Evolutionary conservation across 2,113 vertebrate species (phyloP).

Genomic region (Rhombomys opimus): DNA sequence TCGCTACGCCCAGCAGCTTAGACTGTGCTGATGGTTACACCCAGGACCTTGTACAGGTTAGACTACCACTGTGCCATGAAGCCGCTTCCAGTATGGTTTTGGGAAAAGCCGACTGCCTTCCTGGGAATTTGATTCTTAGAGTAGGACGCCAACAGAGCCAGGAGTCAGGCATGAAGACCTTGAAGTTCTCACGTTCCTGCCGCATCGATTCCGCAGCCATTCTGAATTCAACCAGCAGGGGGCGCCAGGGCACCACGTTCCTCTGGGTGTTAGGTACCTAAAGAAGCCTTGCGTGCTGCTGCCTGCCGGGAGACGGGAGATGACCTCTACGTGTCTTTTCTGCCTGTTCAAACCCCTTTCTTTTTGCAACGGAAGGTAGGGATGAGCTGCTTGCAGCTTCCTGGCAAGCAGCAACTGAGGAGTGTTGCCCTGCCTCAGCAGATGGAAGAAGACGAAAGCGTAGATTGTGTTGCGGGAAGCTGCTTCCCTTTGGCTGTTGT

Average conservation of each 20-base stretch:
- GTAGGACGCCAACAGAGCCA: too few relatives aligned
- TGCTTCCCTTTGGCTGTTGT: not conserved
- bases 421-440: not conserved
- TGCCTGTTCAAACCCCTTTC: not conserved
- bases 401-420: not conserved
- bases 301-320: not conserved
- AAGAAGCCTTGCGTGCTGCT: accelerated
- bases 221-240: slow-evolving; percentile 42
- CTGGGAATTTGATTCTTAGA: not conserved
- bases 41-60: not conserved
- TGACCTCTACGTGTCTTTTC: slow-evolving; percentile 45
- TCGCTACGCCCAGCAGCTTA: not conserved
- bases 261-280: not conserved
- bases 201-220: not conserved
- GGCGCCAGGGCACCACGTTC: not conserved
- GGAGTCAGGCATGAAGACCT: not conserved
- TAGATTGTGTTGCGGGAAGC: not conserved
- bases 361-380: not conserved
- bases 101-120: not conserved
- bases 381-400: not conserved
- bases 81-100: not conserved
- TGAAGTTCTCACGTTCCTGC: not conserved
- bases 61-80: not conserved
- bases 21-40: not conserved
- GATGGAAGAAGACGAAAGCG: not conserved